These are phyloP conservation scores for Clitarchus hookeri DNA, from an alignment of 2,888 invertebrate species.

Conservation along the genomic window DNA sequence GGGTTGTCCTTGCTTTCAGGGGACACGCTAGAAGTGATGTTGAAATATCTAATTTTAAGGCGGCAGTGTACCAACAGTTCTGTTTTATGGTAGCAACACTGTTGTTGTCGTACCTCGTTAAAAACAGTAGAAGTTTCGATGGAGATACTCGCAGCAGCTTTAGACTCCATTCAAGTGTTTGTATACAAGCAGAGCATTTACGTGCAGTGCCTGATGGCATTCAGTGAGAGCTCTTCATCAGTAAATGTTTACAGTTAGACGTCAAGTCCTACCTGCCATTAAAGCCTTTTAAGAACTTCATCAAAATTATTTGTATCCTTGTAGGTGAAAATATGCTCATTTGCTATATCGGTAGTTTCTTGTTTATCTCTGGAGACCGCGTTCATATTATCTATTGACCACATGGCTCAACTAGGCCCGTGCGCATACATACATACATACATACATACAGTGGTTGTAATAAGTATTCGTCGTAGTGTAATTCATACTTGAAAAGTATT, in stretches of 20 bases:
- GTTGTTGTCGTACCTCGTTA: not conserved
- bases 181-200: not conserved
- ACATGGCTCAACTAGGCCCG: too few species aligned
- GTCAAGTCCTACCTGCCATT: too few species aligned
- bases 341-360: too few species aligned
- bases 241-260: not conserved
- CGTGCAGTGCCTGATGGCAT: not conserved
- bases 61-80: not conserved
- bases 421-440: too few species aligned
- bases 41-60: not conserved
- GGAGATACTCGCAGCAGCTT: not conserved
- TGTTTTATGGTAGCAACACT: not conserved
- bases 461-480: too few species aligned
- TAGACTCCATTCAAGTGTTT: not conserved
- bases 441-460: too few species aligned
- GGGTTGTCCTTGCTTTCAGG: not conserved
- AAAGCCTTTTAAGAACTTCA: too few species aligned
- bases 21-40: not conserved
- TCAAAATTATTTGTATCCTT: too few species aligned
- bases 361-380: too few species aligned
- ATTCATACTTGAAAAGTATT: too few species aligned
- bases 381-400: too few species aligned
- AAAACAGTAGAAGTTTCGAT: not conserved
- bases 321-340: too few species aligned
- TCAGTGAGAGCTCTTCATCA: not conserved